Percentiles rank a stretch among this genome's conserved stretches.
Conservation (phyloP, 2,797 vertebrate species). For the Anomalospiza imberbis region DNA sequence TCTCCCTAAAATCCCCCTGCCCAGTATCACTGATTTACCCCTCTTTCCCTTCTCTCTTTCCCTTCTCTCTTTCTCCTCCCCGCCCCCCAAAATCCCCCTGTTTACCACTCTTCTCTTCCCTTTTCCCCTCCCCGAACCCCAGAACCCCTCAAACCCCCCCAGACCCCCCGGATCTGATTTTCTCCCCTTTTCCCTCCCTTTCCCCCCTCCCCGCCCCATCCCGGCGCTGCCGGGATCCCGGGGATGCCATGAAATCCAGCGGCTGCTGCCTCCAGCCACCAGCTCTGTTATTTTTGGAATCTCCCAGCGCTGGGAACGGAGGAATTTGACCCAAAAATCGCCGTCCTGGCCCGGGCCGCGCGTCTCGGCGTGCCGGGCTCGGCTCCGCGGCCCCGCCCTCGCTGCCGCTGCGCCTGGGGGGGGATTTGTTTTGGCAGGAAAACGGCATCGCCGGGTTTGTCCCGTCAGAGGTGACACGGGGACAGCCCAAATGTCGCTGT, state of each 20-base stretch:
- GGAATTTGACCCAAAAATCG: background rate
- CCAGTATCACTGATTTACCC: no score
- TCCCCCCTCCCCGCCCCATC: background rate
- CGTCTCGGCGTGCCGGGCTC: background rate
- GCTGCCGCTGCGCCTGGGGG: background rate
- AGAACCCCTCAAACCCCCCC: no score
- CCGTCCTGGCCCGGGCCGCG: no score
- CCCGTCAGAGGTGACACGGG: background rate
- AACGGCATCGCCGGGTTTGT: no score
- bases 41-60: no score
- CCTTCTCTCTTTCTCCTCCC: no score
- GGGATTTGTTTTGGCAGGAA: background rate
- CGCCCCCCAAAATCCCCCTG: no score
- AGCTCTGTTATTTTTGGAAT: background rate
- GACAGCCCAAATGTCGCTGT: background rate
- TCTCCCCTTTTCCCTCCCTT: background rate
- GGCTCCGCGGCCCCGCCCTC: background rate
- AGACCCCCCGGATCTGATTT: background rate
- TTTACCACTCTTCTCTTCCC: no score
- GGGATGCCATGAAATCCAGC: background rate
- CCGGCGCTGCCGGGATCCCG: background rate
- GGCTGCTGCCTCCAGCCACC: background rate
- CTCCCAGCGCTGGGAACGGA: background rate
- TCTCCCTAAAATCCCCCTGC: no score
- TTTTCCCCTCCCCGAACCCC: no score